phyloP scores from a whole-genome alignment of 2,113 vertebrate species.

The Oxygymnocypris stewartii region DNA sequence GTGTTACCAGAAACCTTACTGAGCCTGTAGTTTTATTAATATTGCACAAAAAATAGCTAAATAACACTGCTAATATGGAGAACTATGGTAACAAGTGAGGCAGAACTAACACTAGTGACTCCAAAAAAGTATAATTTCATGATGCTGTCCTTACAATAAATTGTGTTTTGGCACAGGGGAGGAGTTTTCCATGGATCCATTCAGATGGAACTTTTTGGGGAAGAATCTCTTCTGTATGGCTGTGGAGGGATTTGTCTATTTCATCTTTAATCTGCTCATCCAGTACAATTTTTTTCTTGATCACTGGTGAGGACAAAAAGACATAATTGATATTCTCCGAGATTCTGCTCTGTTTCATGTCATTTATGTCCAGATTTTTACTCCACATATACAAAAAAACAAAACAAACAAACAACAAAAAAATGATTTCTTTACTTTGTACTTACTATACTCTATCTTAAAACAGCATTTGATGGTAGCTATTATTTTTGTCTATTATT shows the following conservation, averaged over 20 bases:
- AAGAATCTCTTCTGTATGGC: conserved; percentile 90
- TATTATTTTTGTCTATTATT: not conserved
- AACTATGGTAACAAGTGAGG: not conserved
- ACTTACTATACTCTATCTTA: not conserved
- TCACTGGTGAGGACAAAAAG: conserved; percentile 75
- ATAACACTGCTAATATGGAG: not conserved
- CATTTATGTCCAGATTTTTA: not conserved
- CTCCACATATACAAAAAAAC: not conserved
- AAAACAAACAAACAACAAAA: no score
- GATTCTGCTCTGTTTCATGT: not conserved
- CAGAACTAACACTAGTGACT: not conserved
- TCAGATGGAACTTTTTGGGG: conserved; percentile 91
- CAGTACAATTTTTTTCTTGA: conserved; percentile 83
- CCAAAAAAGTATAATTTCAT: not conserved
- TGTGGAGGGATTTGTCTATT: conserved; percentile 85
- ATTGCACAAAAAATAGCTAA: not conserved
- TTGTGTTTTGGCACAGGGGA: conserved; percentile 79
- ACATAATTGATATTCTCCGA: not conserved
- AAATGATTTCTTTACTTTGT: not conserved
- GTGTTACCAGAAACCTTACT: not conserved
- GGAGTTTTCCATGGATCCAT: conserved; percentile 78
- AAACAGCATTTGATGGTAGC: not conserved
- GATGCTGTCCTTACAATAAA: not conserved
- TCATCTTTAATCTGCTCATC: conserved; percentile 85
- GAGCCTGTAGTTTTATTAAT: not conserved